phyloP scores from a whole-genome alignment of 2,797 vertebrate genomes.

The Clarias pachynema region DNA sequence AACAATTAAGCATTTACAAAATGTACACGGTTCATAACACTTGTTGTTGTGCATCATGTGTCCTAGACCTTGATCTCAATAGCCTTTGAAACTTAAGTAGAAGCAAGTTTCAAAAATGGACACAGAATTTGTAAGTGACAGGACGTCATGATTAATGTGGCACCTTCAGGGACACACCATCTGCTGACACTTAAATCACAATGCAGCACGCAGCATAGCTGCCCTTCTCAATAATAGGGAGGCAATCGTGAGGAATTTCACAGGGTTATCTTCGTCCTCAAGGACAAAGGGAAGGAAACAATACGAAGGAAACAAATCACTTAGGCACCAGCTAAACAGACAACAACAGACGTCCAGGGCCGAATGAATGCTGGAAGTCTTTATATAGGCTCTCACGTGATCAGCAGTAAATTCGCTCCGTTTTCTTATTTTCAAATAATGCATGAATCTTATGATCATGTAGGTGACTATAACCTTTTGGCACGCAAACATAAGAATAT shows the following conservation, averaged over 20 bases:
- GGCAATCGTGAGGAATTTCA: slow-evolving; percentile 43
- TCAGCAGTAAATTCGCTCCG: not conserved
- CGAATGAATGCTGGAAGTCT: not conserved
- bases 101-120: slow-evolving; percentile 29
- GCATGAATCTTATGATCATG: not conserved
- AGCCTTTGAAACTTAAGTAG: slow-evolving; percentile 31
- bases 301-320: slow-evolving; percentile 41
- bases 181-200: slow-evolving; percentile 46
- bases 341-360: slow-evolving; percentile 23
- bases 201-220: slow-evolving; percentile 40
- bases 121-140: slow-evolving; percentile 38
- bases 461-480: not conserved
- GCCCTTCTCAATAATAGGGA: slow-evolving; percentile 42
- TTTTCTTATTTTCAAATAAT: not conserved
- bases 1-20: not conserved
- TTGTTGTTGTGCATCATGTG: not conserved
- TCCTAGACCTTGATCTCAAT: slow-evolving; percentile 7
- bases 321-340: slow-evolving; percentile 16
- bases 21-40: not conserved
- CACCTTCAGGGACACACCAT: slow-evolving; percentile 35
- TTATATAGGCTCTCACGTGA: not conserved
- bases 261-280: slow-evolving; percentile 51
- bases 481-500: not conserved
- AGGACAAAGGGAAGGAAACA: slow-evolving; percentile 48
- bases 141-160: slow-evolving; percentile 31